These are phyloP conservation scores for Oligia fasciuncula DNA, from an alignment of 2,888 invertebrate genomes.

Conservation along the genomic window DNA sequence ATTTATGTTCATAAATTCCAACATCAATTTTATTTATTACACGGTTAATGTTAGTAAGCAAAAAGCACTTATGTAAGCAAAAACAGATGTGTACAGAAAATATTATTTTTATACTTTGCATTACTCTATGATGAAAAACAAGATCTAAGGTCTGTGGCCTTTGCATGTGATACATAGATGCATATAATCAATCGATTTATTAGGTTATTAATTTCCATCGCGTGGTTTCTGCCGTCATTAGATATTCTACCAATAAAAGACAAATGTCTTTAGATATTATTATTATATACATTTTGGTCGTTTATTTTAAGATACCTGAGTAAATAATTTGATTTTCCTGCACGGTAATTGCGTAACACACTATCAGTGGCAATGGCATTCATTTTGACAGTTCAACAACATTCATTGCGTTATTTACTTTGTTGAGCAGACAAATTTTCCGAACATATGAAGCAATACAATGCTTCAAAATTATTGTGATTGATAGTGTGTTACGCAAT, in stretches of 20 bases:
- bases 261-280: not conserved
- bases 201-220: not conserved
- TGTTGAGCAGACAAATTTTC: too few relatives aligned
- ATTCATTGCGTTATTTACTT: too few relatives aligned
- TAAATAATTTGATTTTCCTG: not conserved
- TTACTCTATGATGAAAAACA: not conserved
- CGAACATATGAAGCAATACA: too few relatives aligned
- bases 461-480: too few relatives aligned
- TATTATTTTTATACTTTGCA: conserved; percentile 23
- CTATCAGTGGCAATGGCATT: too few relatives aligned
- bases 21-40: not conserved
- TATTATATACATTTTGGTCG: too few relatives aligned
- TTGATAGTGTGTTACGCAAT: too few relatives aligned
- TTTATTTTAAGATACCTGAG: not conserved
- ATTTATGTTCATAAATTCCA: conserved; percentile 6
- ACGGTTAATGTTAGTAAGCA: conserved; percentile 15
- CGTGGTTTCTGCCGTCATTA: not conserved
- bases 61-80: not conserved
- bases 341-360: too few relatives aligned
- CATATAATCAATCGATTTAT: not conserved
- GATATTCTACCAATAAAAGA: not conserved
- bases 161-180: not conserved
- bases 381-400: too few relatives aligned
- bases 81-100: conserved; percentile 16
- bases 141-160: conserved; percentile 11